These are phyloP conservation scores for Julus scanicus DNA, from an alignment of 2,888 invertebrate species.

Conservation along the genomic window DNA sequence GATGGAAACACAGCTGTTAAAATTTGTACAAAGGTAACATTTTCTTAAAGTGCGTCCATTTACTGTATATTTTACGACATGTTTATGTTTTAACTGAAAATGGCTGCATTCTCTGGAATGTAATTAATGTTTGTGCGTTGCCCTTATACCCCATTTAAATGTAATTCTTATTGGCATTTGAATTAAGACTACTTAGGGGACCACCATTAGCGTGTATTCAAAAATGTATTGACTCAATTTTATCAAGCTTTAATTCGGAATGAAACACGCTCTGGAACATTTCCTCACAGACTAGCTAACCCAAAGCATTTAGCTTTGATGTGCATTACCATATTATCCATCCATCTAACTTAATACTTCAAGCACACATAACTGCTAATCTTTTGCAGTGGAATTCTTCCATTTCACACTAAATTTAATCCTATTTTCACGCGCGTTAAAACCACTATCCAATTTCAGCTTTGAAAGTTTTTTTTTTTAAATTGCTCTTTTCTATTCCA, in stretches of 20 bases:
- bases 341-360: not conserved
- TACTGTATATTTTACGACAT: no score
- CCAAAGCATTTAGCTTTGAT: not conserved
- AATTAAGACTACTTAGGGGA: no score
- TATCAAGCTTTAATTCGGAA: not conserved
- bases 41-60: no score
- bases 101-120: no score
- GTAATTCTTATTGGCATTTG: no score
- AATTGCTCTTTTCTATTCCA: not conserved
- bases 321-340: not conserved
- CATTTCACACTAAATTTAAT: conserved; percentile 28
- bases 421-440: not conserved
- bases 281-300: not conserved
- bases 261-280: not conserved
- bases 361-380: not conserved
- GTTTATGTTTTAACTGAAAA: no score
- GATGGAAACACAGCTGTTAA: no score
- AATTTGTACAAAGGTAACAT: no score
- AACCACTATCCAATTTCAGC: not conserved
- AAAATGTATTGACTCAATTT: not conserved
- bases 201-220: no score
- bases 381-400: not conserved
- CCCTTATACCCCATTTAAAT: no score
- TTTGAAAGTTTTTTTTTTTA: not conserved
- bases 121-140: no score